Base-by-base conservation (phyloP, 2,797 vertebrate genomes). In the Enteromius thamalakanensis region DNA sequence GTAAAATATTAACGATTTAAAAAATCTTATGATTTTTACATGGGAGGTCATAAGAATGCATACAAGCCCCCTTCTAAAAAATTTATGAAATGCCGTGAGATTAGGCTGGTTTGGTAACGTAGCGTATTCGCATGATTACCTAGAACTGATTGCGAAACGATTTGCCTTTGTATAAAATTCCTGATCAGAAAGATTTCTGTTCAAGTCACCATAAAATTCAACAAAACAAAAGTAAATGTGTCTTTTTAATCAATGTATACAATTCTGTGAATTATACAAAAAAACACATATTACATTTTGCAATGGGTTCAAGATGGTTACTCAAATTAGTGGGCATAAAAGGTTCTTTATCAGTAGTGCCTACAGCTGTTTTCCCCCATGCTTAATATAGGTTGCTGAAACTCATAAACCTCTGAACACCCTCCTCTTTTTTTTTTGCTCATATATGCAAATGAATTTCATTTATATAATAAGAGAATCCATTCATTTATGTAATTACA, bases 391-490 rank as follows among this genome's bases (percentile, higher is more conserved):
- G 8, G n/a, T 26, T 45, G 23, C 14, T 0, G 1, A 62, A 29
- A 15, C 40, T 47, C 23, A 62, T 62, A 62, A 62, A 10, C 53
- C 11, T 37, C 37, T 37, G 6, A 37, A 40, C 37, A 40, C 8
- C 37, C 37, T 40, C 37, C 23, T 9, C 34, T 26, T 26, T 26
- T 26, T 17, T 53, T 29, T 74, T 49, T 15, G 7, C 47, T 29
- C 3, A 17, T 32, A 17, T 58, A 76, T 45, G 15, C 15, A 60
- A 76, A 42, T 76, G 0, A 62, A 42, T 42, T 76, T 3, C 4
- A 60, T 55, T 74, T 55, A 74, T 42, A 55, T 75, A 75, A 75
- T 14, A 42, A 10, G 53, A 76, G 8, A 76, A 76, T 40, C 37
- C n/a, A 62, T 60, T n/a, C n/a, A 60, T 76, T 58, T 1, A 60